Conservation (phyloP, 2,797 vertebrate genomes). For the Bufotes viridis region DNA sequence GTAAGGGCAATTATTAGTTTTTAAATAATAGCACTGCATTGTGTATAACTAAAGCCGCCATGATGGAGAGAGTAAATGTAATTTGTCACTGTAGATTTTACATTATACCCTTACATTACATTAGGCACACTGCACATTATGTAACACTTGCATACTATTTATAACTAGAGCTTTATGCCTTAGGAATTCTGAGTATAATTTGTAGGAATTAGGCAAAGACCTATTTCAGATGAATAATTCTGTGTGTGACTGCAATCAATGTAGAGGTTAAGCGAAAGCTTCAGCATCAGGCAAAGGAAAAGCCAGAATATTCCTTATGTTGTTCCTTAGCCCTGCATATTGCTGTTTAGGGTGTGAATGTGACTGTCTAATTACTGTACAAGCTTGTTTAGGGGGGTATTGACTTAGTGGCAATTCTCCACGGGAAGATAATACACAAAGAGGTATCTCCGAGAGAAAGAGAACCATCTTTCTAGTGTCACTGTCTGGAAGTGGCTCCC, state of each 20-base stretch:
- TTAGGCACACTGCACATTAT: constrained; percentile 21
- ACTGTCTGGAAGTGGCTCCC: too few relatives aligned
- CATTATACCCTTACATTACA: constrained; percentile 21
- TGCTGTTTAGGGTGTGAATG: background rate
- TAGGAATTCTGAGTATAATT: constrained; percentile 29
- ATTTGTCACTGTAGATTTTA: constrained; percentile 42
- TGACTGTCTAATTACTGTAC: background rate
- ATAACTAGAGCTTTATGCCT: constrained; percentile 27
- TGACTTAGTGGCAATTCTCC: background rate
- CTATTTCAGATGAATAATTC: background rate
- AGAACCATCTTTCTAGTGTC: too few relatives aligned
- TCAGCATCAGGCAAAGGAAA: background rate
- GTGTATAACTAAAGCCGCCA: constrained; percentile 11
- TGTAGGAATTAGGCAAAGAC: constrained; percentile 19
- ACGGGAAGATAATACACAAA: too few relatives aligned
- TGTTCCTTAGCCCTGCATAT: background rate
- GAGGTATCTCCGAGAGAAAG: too few relatives aligned
- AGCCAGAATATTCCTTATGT: background rate
- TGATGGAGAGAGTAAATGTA: background rate
- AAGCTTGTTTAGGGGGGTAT: background rate
- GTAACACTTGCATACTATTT: constrained; percentile 34
- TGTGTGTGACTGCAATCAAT: background rate
- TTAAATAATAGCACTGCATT: constrained; percentile 11
- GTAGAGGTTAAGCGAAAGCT: background rate
- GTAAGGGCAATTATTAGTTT: constrained; percentile 35